phyloP scores from a whole-genome alignment of 1,140 invertebrate species.

The Trichomalopsis sarcophagae region DNA sequence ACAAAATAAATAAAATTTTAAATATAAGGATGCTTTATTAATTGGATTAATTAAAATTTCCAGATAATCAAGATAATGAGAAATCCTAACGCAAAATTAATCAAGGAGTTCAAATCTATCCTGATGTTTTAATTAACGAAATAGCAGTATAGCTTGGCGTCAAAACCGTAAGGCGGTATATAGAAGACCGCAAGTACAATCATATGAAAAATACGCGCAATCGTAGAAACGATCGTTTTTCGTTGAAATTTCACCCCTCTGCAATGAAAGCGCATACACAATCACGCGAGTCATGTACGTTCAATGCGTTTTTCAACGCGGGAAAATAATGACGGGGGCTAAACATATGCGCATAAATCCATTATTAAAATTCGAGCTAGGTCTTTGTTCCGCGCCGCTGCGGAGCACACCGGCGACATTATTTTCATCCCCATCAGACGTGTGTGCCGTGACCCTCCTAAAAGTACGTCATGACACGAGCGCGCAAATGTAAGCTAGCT shows the following conservation, averaged over 20 bases:
- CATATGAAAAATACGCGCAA: not conserved
- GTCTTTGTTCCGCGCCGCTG: conserved; percentile 61
- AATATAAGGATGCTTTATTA: too few species aligned
- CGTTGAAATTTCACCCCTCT: not conserved
- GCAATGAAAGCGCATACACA: not conserved
- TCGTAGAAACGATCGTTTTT: not conserved
- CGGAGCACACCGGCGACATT: conserved; percentile 59
- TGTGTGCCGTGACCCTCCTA: not conserved
- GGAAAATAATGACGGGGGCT: conserved; percentile 60
- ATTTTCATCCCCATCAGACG: conserved; percentile 57
- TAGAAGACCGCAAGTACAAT: too few species aligned
- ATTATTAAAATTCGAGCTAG: conserved; percentile 71
- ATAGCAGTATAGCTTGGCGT: too few species aligned
- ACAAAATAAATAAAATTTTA: too few species aligned
- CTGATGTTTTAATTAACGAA: too few species aligned
- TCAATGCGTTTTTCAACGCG: not conserved
- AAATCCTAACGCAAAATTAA: too few species aligned
- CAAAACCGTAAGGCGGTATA: too few species aligned
- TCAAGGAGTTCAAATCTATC: too few species aligned
- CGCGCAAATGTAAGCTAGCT: not conserved
- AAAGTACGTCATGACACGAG: not conserved
- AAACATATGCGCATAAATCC: conserved; percentile 75
- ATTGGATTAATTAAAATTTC: too few species aligned
- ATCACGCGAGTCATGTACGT: not conserved
- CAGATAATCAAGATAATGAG: too few species aligned